These are phyloP conservation scores for Gobio occitaniae DNA, from an alignment of 2,797 vertebrate species.

Conservation along the genomic window DNA sequence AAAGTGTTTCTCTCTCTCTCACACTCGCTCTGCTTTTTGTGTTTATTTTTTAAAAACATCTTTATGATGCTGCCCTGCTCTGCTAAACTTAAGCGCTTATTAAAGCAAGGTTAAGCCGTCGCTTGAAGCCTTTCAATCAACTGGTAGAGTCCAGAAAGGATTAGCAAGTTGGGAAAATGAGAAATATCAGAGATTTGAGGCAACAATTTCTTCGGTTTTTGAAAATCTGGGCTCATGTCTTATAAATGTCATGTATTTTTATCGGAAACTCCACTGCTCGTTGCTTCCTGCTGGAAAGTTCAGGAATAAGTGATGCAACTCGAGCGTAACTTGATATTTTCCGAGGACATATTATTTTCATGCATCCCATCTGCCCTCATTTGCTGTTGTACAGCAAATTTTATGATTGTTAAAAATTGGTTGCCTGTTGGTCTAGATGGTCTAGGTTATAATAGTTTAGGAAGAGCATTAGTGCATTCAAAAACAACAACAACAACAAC, in stretches of 20 bases:
- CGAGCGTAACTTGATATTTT: conserved; percentile 26
- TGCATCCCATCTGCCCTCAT: conserved; percentile 7
- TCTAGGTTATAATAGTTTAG: not conserved
- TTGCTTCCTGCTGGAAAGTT: conserved; percentile 23
- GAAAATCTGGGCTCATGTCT: conserved; percentile 9
- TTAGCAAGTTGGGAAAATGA: conserved; percentile 70
- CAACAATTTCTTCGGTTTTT: conserved; percentile 50
- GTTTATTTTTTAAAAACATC: conserved; percentile 48
- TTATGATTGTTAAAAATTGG: not conserved
- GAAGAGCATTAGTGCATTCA: not conserved
- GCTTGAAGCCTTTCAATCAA: conserved; percentile 73
- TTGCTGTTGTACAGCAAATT: not conserved
- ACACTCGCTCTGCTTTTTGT: not conserved
- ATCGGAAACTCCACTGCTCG: not conserved
- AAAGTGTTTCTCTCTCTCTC: conserved; percentile 21
- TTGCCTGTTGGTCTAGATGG: not conserved
- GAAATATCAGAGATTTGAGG: conserved; percentile 66
- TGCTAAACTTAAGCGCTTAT: conserved; percentile 71
- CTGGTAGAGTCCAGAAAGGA: conserved; percentile 66
- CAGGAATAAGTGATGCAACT: conserved; percentile 33
- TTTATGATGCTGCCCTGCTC: conserved; percentile 63
- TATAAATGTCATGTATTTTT: conserved; percentile 36
- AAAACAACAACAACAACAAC: not conserved
- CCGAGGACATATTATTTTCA: not conserved
- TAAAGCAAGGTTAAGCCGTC: conserved; percentile 75